Evolutionary conservation across 2,797 vertebrate species (phyloP).

Genomic region (Ctenopoma kingsleyae): DNA sequence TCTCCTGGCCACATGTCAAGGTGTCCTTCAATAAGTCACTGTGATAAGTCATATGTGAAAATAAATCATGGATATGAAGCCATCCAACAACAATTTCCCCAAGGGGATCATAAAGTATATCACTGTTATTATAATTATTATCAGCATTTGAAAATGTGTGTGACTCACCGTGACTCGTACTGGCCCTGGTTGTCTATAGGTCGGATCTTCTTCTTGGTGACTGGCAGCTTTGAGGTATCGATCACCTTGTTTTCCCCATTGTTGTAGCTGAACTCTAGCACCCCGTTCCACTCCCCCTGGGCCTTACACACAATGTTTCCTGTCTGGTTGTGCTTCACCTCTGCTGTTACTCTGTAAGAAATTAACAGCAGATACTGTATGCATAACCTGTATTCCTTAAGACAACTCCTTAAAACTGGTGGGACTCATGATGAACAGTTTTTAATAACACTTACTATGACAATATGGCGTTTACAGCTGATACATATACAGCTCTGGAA

Average conservation of each 20-base stretch:
- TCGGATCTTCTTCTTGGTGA: constrained; percentile 88
- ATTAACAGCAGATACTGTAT: neutral
- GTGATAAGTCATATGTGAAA: too few relatives aligned
- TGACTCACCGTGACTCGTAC: constrained; percentile 53
- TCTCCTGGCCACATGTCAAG: too few relatives aligned
- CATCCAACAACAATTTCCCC: too few relatives aligned
- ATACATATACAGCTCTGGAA: too few relatives aligned
- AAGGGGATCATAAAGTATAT: too few relatives aligned
- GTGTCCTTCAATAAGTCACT: neutral
- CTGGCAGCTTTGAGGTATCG: constrained; percentile 86
- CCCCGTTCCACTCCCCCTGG: constrained; percentile 93
- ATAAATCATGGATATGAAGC: too few relatives aligned
- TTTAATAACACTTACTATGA: too few relatives aligned
- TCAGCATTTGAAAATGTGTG: neutral
- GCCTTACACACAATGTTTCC: constrained; percentile 90
- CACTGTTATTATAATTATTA: too few relatives aligned
- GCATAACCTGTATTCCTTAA: too few relatives aligned
- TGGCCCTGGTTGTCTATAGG: constrained; percentile 87
- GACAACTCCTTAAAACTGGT: too few relatives aligned
- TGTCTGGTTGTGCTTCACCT: constrained; percentile 90
- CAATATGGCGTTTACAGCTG: too few relatives aligned
- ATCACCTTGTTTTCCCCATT: constrained; percentile 91
- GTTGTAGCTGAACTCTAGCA: constrained; percentile 90
- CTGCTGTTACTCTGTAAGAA: constrained; percentile 87
- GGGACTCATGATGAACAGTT: too few relatives aligned